Conservation (phyloP, 2,113 vertebrate species). For the Megalops atlanticus region DNA sequence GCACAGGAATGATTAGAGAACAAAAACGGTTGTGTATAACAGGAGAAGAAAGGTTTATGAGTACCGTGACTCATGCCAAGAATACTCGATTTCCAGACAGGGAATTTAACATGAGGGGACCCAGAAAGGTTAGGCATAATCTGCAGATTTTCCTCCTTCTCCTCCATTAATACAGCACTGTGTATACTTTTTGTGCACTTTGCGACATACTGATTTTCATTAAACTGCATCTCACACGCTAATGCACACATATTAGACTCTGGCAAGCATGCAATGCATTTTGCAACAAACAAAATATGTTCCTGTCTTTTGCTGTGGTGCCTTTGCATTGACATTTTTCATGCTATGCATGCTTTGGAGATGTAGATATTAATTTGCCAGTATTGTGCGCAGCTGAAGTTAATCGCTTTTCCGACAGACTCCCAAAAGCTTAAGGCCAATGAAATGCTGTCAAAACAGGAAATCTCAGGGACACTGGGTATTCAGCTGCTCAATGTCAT, state of each 20-base stretch:
- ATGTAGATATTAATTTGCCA: background rate
- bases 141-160: background rate
- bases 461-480: background rate
- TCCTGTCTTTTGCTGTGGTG: background rate
- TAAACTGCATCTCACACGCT: background rate
- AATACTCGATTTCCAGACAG: conserved; percentile 26
- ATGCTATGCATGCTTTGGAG: background rate
- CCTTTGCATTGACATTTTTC: background rate
- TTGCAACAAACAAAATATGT: background rate
- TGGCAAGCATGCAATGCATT: background rate
- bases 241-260: background rate
- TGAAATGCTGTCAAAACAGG: background rate
- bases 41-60: conserved; percentile 26
- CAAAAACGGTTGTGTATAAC: conserved; percentile 21
- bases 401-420: background rate
- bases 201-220: background rate
- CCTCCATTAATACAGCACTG: background rate
- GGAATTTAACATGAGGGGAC: conserved; percentile 22
- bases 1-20: conserved; percentile 14
- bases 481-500: background rate
- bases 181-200: background rate
- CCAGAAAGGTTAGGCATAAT: conserved; percentile 16
- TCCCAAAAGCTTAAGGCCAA: background rate
- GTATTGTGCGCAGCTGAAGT: background rate
- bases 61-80: conserved; percentile 18